A percentile compares a stretch with the other conserved stretches of the same genome.
Conservation (phyloP, 2,888 invertebrate genomes). For the Phasia obesa region DNA sequence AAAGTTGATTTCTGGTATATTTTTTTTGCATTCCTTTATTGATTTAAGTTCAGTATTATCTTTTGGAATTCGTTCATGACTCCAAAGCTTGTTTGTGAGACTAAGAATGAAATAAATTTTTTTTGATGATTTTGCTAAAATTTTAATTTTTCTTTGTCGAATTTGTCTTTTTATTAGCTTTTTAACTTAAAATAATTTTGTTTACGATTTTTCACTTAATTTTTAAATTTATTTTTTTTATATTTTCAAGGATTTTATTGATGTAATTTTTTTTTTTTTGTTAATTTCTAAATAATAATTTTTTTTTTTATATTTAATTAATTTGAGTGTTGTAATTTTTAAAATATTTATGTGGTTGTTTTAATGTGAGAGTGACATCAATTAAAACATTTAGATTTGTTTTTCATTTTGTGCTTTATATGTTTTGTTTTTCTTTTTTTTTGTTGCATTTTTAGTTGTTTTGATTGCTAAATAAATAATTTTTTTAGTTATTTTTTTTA, state of each 20-base stretch:
- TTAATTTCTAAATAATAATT: too few species aligned
- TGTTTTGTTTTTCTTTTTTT: conserved; percentile 53
- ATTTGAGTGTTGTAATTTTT: too few species aligned
- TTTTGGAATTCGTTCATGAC: not conserved
- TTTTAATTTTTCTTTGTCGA: too few species aligned
- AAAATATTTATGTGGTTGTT: conserved; percentile 14
- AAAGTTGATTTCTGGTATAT: not conserved
- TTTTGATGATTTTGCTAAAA: conserved; percentile 8
- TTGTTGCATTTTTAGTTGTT: not conserved
- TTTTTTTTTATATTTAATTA: too few species aligned
- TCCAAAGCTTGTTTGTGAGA: conserved; percentile 17
- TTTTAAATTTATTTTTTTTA: not conserved
- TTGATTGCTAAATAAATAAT: not conserved
- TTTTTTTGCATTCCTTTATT: conserved; percentile 26
- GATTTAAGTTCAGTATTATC: conserved; percentile 19
- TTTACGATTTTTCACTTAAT: conserved; percentile 4
- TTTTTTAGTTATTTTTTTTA: conserved; percentile 22
- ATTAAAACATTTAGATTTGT: conserved; percentile 62
- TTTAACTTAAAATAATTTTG: conserved; percentile 9
- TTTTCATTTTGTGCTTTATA: conserved; percentile 37
- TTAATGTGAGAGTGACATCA: conserved; percentile 39
- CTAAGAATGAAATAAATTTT: conserved; percentile 19
- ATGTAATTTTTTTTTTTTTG: too few species aligned
- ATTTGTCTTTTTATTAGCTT: not conserved
- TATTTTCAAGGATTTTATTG: not conserved